Evolutionary conservation across 2,888 invertebrate genomes (phyloP).

Genomic region (Phrixothrix hirtus): DNA sequence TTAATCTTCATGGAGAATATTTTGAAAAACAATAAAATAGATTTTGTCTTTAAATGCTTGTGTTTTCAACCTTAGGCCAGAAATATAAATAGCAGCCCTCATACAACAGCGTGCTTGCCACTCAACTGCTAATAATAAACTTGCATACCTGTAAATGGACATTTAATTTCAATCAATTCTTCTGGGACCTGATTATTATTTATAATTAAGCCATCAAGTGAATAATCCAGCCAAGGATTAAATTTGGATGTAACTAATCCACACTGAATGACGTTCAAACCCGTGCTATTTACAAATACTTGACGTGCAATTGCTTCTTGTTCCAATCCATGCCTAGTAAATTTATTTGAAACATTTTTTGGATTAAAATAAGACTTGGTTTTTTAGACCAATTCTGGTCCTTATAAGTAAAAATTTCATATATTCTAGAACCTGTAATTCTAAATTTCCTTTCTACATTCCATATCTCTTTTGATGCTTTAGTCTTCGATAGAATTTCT

Average conservation of each 20-base stretch:
- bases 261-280: background rate
- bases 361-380: background rate
- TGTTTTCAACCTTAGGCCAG: too few species aligned
- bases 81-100: too few species aligned
- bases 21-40: too few species aligned
- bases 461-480: background rate
- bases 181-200: background rate
- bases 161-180: background rate
- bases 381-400: background rate
- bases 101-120: too few species aligned
- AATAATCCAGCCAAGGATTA: background rate
- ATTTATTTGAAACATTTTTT: background rate
- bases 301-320: background rate
- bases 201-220: background rate
- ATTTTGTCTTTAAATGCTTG: too few species aligned
- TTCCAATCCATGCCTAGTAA: background rate
- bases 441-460: background rate
- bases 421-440: background rate
- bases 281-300: background rate
- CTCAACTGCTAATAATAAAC: too few species aligned
- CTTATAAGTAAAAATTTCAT: background rate
- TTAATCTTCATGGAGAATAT: too few species aligned
- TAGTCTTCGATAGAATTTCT: background rate
- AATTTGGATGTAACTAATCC: background rate
- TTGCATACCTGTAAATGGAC: background rate